These are phyloP conservation scores for Molothrus ater DNA, from an alignment of 2,797 vertebrate species.

Conservation along the genomic window DNA sequence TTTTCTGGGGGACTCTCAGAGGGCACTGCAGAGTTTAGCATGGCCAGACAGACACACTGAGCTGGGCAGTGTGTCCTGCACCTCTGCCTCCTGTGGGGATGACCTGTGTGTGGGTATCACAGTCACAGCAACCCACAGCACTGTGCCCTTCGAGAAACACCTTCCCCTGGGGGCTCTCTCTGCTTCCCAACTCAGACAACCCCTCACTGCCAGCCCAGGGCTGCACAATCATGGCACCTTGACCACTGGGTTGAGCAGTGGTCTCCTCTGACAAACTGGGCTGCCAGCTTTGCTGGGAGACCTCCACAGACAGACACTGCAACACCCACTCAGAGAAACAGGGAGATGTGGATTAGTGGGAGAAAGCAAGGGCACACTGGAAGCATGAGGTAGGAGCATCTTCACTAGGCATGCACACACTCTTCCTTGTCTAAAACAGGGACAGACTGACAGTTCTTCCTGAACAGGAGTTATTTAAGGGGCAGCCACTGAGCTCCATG, in stretches of 20 bases:
- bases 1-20: neutral
- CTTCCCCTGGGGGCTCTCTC: neutral
- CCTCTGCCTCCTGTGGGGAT: neutral
- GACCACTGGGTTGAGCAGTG: neutral
- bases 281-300: neutral
- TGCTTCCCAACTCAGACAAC: neutral
- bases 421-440: neutral
- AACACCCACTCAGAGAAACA: conserved; percentile 40
- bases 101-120: neutral
- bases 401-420: neutral
- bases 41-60: neutral
- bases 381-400: neutral
- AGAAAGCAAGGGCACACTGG: neutral
- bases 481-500: neutral
- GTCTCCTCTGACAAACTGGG: neutral
- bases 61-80: neutral
- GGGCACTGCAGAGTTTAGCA: neutral
- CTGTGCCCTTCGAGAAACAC: neutral
- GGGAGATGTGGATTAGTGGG: conserved; percentile 37
- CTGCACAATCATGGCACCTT: neutral
- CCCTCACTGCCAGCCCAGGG: neutral
- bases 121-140: neutral
- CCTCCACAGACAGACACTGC: neutral
- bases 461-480: neutral
- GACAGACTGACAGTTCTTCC: neutral